These are phyloP conservation scores for Sminthurides bifidus DNA, from an alignment of 1,140 invertebrate genomes.

Conservation along the genomic window DNA sequence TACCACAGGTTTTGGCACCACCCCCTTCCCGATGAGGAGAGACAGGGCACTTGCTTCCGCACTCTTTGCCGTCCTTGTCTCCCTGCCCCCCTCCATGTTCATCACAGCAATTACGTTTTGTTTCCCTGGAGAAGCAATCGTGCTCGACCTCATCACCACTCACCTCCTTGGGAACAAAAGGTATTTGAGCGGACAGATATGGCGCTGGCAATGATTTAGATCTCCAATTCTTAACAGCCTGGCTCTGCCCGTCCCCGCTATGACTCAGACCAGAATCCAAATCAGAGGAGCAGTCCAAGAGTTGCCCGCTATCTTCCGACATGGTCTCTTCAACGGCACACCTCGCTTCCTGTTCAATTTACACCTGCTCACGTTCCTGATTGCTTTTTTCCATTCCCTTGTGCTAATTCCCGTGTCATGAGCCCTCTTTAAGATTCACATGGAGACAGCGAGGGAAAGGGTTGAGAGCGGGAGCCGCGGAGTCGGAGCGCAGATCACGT, in stretches of 20 bases:
- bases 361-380: no score
- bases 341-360: no score
- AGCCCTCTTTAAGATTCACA: no score
- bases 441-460: no score
- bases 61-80: background rate
- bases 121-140: no score
- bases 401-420: no score
- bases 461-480: no score
- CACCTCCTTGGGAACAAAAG: background rate
- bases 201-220: background rate
- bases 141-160: background rate
- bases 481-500: no score
- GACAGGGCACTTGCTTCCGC: background rate
- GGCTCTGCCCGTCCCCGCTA: background rate
- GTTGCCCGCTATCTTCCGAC: constrained; percentile 2
- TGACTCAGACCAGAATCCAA: background rate
- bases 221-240: background rate
- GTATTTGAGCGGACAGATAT: background rate
- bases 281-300: constrained; percentile 6
- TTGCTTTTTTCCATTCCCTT: no score
- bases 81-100: background rate
- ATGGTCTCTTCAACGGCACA: no score
- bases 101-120: no score
- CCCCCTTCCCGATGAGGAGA: background rate
- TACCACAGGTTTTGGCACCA: no score